A percentile compares a stretch with the other conserved stretches of the same genome.
phyloP scores from a whole-genome alignment of 37 sponge, comb jelly and placozoan genomes.

The Crambe crambe region DNA sequence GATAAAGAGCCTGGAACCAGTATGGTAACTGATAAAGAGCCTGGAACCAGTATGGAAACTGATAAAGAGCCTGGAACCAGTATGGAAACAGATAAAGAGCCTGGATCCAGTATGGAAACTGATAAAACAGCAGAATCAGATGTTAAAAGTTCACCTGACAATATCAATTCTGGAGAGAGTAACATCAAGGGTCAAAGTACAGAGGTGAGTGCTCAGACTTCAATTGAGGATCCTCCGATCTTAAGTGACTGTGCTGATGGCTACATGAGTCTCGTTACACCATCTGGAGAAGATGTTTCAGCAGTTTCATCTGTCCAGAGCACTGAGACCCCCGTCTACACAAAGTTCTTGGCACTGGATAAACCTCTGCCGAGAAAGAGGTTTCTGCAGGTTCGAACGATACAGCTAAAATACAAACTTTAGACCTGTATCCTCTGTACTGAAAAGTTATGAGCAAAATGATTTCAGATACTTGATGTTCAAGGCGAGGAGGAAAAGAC shows the following conservation, averaged over 20 bases:
- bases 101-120: not conserved
- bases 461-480: no score
- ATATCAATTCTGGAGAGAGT: not conserved
- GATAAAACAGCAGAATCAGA: not conserved
- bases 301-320: not conserved
- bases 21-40: not conserved
- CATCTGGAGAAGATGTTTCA: not conserved
- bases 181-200: not conserved
- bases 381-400: conserved; percentile 83
- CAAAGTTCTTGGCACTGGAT: conserved; percentile 93
- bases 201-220: not conserved
- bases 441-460: no score
- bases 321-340: not conserved
- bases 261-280: not conserved
- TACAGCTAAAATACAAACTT: no score
- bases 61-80: not conserved
- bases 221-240: not conserved
- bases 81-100: not conserved
- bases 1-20: not conserved
- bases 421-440: not conserved
- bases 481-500: not conserved
- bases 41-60: not conserved
- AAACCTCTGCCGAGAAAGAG: conserved; percentile 86
- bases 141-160: not conserved
- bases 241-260: not conserved